phyloP scores from a whole-genome alignment of 2,888 invertebrate genomes.

The Melanostoma scalare region DNA sequence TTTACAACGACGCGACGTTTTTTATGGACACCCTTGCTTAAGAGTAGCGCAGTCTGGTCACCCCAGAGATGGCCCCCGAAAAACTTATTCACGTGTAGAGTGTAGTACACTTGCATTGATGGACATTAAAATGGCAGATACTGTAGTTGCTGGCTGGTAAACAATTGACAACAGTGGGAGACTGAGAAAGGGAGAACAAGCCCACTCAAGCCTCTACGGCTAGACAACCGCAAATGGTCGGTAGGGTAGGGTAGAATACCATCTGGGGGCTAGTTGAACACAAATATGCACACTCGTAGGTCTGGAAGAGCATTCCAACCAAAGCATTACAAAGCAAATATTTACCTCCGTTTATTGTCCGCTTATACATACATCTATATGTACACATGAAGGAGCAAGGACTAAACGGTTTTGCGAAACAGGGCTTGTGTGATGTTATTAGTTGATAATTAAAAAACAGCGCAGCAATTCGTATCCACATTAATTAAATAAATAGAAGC shows the following conservation, averaged over 20 bases:
- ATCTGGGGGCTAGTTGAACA: too few relatives aligned
- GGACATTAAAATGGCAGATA: slow-evolving; percentile 38
- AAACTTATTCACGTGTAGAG: background rate
- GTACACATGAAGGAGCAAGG: slow-evolving; percentile 4
- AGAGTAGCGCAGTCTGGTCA: slow-evolving; percentile 11
- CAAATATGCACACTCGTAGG: background rate
- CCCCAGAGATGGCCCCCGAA: background rate
- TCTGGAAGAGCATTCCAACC: slow-evolving; percentile 14
- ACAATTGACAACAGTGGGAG: slow-evolving; percentile 1
- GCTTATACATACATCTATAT: slow-evolving; percentile 8
- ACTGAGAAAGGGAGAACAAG: background rate
- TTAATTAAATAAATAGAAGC: slow-evolving; percentile 58
- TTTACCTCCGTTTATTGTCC: slow-evolving; percentile 53
- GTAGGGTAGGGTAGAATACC: background rate
- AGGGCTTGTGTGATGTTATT: slow-evolving; percentile 52
- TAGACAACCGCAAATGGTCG: slow-evolving; percentile 4
- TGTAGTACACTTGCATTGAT: slow-evolving; percentile 16
- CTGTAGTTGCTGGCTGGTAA: slow-evolving; percentile 1
- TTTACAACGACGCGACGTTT: too few relatives aligned
- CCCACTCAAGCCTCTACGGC: slow-evolving; percentile 6
- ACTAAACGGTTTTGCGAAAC: slow-evolving; percentile 55
- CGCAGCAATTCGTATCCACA: slow-evolving; percentile 46
- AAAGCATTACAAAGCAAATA: slow-evolving; percentile 57
- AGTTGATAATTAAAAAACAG: slow-evolving; percentile 61
- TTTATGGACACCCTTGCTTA: too few relatives aligned